A percentile compares a stretch with the other conserved stretches of the same genome.
phyloP scores from a whole-genome alignment of 2,888 invertebrate genomes.

The Pterostichus niger region DNA sequence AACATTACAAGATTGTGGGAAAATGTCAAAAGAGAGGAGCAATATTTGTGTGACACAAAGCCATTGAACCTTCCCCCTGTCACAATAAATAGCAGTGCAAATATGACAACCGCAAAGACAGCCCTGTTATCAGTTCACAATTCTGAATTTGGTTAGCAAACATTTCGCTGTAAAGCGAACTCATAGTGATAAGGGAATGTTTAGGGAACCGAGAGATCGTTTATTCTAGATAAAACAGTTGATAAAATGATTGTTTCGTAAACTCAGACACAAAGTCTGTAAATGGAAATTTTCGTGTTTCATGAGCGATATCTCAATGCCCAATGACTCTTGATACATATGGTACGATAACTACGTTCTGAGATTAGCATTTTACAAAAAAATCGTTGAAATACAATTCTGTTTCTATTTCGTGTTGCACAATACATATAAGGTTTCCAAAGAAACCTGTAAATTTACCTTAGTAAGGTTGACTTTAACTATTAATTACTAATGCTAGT shows the following conservation, averaged over 20 bases:
- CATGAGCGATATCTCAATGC: too few relatives aligned
- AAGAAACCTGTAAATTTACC: slow-evolving; percentile 11
- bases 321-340: neutral
- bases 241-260: neutral
- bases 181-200: neutral
- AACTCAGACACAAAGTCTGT: neutral
- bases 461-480: slow-evolving; percentile 14
- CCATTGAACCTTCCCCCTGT: slow-evolving; percentile 14
- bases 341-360: too few relatives aligned
- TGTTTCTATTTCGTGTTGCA: neutral
- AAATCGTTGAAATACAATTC: slow-evolving; percentile 19
- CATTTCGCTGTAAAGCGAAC: slow-evolving; percentile 1
- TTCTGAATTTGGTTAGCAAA: slow-evolving; percentile 15
- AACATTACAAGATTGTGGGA: too few relatives aligned
- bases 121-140: neutral
- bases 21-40: too few relatives aligned
- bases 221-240: neutral
- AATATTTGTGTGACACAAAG: neutral
- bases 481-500: slow-evolving; percentile 35
- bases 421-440: slow-evolving; percentile 33
- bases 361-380: too few relatives aligned
- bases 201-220: neutral
- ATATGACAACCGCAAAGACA: neutral
- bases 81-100: neutral
- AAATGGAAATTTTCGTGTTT: too few relatives aligned